These are phyloP conservation scores for Silurus meridionalis DNA, from an alignment of 2,113 vertebrate species.

Conservation along the genomic window DNA sequence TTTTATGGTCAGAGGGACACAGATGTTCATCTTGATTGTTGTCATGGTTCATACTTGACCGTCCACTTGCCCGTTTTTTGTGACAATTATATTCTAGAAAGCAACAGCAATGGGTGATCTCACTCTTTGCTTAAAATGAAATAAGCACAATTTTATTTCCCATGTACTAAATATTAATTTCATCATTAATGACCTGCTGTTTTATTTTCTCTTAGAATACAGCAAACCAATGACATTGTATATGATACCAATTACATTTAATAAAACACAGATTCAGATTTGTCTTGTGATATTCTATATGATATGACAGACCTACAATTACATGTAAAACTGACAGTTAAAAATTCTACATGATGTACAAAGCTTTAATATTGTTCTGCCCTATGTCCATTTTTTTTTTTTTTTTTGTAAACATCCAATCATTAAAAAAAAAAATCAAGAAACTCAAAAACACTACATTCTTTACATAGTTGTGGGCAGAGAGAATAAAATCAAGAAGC, in stretches of 20 bases:
- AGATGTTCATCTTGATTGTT: neutral
- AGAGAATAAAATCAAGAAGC: conserved; percentile 36
- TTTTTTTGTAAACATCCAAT: conserved; percentile 25
- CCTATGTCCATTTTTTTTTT: neutral
- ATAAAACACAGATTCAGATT: no score
- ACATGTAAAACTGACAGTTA: neutral
- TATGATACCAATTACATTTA: no score
- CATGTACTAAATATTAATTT: no score
- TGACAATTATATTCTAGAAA: neutral
- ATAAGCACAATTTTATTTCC: neutral
- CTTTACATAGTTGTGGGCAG: conserved; percentile 41
- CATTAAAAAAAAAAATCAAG: conserved; percentile 5
- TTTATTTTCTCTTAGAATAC: no score
- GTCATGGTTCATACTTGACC: neutral
- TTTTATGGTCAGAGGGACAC: neutral
- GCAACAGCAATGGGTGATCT: neutral
- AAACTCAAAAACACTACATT: conserved; percentile 43
- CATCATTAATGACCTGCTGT: no score
- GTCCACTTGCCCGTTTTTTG: neutral
- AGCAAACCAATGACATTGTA: no score
- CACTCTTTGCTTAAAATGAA: neutral
- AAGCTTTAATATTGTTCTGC: neutral
- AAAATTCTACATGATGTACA: neutral
- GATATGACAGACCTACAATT: neutral
- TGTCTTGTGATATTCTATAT: neutral